Percentiles rank a stretch among this genome's conserved stretches.
These are phyloP conservation scores for Rhinatrema bivittatum DNA, from an alignment of 2,797 vertebrate species.

Conservation along the genomic window DNA sequence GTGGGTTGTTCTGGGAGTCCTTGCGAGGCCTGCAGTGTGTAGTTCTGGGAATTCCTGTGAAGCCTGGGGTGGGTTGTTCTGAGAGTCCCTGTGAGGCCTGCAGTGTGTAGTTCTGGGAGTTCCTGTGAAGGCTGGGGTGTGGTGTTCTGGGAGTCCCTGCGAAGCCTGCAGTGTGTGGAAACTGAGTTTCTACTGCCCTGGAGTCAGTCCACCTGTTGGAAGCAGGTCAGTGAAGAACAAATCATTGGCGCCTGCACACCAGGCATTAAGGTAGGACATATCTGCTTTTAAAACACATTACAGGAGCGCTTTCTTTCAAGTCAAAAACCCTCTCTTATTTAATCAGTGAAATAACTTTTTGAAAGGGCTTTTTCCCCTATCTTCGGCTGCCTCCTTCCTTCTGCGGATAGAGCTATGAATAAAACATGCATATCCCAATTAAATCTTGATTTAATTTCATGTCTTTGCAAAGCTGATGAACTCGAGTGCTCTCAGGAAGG, in stretches of 20 bases:
- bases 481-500: conserved; percentile 74
- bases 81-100: too few species aligned
- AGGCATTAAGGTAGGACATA: not conserved
- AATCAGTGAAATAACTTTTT: conserved; percentile 74
- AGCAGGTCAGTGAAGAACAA: not conserved
- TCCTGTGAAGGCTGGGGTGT: too few species aligned
- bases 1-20: too few species aligned
- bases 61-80: too few species aligned
- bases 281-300: conserved; percentile 68
- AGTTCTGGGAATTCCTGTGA: too few species aligned
- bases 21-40: too few species aligned
- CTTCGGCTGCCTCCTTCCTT: conserved; percentile 67
- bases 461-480: conserved; percentile 82
- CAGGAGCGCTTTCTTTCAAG: conserved; percentile 63
- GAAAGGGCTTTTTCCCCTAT: conserved; percentile 60
- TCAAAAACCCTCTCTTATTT: conserved; percentile 64
- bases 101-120: too few species aligned
- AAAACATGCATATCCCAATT: conserved; percentile 80
- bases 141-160: too few species aligned
- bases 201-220: not conserved
- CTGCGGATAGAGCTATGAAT: conserved; percentile 73
- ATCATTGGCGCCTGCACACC: conserved; percentile 1
- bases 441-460: conserved; percentile 78
- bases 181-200: not conserved
- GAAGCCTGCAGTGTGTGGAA: too few species aligned